Conservation (phyloP, 53 echinoderm and acorn worm species). For the Glandiceps talaboti region DNA sequence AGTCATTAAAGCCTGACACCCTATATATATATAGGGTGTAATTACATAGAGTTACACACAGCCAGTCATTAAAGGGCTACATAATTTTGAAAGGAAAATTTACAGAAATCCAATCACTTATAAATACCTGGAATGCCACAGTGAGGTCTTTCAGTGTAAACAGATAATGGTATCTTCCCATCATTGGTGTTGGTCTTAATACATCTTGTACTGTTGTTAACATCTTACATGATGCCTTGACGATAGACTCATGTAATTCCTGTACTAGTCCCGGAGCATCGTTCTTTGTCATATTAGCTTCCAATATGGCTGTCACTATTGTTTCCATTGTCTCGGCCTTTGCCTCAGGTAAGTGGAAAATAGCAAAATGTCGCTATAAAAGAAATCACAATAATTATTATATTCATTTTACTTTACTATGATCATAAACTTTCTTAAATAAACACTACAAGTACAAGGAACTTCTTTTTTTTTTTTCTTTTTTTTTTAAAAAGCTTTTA, state of each 20-base stretch:
- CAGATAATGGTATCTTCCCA: slow-evolving; percentile 79
- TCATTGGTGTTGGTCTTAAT: slow-evolving; percentile 60
- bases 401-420: no score
- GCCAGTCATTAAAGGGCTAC: no score
- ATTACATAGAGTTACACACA: no score
- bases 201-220: slow-evolving; percentile 68
- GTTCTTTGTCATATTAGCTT: slow-evolving; percentile 95
- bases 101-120: no score
- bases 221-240: slow-evolving; percentile 75
- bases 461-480: no score
- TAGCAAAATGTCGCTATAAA: slow-evolving; percentile 78
- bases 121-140: slow-evolving; percentile 81
- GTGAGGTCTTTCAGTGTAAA: slow-evolving; percentile 87
- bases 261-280: slow-evolving; percentile 79
- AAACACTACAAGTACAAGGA: no score
- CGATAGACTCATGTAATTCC: slow-evolving; percentile 88
- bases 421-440: no score
- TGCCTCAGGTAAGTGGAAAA: slow-evolving; percentile 70
- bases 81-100: no score
- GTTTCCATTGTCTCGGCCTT: slow-evolving; percentile 45
- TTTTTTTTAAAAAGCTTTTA: no score
- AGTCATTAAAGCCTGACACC: no score
- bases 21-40: no score
- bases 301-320: slow-evolving; percentile 80
- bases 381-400: no score